Evolutionary conservation across 2,113 vertebrate species (phyloP).

Genomic region (Melanerpes formicivorus): DNA sequence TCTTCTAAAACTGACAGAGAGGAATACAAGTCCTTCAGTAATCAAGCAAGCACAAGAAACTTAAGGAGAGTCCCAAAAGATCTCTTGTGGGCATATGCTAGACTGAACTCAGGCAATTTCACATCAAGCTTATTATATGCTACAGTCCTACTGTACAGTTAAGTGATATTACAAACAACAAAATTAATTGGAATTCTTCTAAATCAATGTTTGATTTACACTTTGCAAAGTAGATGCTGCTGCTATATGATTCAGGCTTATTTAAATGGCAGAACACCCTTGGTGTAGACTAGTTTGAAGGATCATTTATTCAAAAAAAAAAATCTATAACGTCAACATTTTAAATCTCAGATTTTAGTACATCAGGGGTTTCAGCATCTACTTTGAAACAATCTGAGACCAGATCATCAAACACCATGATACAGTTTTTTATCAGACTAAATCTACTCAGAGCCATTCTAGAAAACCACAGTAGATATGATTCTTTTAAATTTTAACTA

Average conservation of each 20-base stretch:
- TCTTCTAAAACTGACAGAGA: neutral
- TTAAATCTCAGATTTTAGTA: neutral
- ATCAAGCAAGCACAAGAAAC: neutral
- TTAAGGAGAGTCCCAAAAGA: neutral
- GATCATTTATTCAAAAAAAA: neutral
- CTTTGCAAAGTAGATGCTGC: neutral
- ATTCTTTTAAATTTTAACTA: neutral
- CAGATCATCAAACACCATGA: neutral
- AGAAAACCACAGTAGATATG: neutral
- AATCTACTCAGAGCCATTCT: neutral
- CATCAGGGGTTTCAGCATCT: neutral
- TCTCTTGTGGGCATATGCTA: accelerated
- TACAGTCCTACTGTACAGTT: neutral
- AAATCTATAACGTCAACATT: neutral
- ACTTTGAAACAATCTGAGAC: neutral
- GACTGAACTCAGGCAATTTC: neutral
- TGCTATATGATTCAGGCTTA: neutral
- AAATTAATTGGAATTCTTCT: neutral
- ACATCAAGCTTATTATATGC: neutral
- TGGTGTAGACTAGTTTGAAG: neutral
- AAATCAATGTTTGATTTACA: neutral
- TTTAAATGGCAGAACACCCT: neutral
- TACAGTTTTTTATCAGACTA: neutral
- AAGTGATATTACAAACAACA: neutral
- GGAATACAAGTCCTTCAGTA: neutral